Evolutionary conservation across 2,797 vertebrate species (phyloP), one percentile per base, ranked within the genome.

Genomic region (Ctenopoma kingsleyae): DNA sequence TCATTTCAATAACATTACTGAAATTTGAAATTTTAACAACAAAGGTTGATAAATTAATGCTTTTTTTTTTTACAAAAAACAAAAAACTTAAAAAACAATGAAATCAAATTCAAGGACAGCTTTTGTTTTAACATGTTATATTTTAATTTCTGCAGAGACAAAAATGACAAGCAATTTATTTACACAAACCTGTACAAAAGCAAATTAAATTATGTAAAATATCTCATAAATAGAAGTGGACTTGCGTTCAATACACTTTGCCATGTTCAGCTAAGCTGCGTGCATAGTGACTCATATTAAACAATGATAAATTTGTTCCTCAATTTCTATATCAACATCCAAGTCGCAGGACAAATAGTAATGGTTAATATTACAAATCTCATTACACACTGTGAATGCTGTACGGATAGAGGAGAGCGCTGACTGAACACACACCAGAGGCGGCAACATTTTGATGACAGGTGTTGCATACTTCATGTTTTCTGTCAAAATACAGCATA

Each of bases 141-240:
- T 97, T 97, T 99, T 99, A 98, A 99, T 99, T 98, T 96, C 88
- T 97, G 96, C 96, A 97, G 96, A 98, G 96, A 98, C 97, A 96
- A 98, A 97, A 98, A 96, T 97, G 96, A 97, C 98, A 98, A 97
- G 97, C 97, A 97, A 96, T 97, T 96, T 99, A 99, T 99, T 98
- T 99, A 99, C 97, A 99, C 95, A 96, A 97, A 98, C 95, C 98
- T 99, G 96, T 99, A 99, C 98, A 99, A 98, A 98, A 97, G 95
- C 96, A 98, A 98, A 96, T 97, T 97, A 98, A 98, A 97, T 97
- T 97, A 98, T 97, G 96, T 97, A 98, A 98, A 96, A 97, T 97
- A 97, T 96, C 96, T 97, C 96, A 99, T 98, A 98, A 99, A 99
- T 98, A 99, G 96, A 97, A 96, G 96, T 97, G 97, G 97, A 98